Evolutionary conservation across 2,888 invertebrate species (phyloP).

Genomic region (Ornithoptera alexandrae): DNA sequence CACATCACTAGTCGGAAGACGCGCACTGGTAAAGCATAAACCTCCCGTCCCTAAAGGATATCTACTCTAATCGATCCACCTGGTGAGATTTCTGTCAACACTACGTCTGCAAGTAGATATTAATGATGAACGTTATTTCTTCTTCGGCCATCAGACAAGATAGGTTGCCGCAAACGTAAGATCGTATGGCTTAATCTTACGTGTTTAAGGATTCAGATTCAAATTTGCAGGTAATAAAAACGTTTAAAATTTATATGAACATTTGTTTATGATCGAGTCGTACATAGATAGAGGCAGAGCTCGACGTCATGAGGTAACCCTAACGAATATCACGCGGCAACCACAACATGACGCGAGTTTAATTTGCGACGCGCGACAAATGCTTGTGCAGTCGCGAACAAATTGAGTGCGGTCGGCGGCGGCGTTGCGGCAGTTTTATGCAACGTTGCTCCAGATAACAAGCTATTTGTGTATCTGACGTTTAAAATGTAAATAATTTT

Average conservation of each 20-base stretch:
- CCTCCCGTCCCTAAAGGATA: too few relatives aligned
- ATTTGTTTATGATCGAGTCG: background rate
- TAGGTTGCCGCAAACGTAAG: too few relatives aligned
- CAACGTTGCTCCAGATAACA: constrained; percentile 15
- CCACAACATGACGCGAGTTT: constrained; percentile 22
- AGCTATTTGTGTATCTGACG: constrained; percentile 23
- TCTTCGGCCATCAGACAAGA: too few relatives aligned
- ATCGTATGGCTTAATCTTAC: too few relatives aligned
- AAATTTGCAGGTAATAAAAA: too few relatives aligned
- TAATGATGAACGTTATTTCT: too few relatives aligned
- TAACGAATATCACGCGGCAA: constrained; percentile 17
- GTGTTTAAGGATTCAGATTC: too few relatives aligned
- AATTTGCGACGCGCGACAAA: constrained; percentile 16
- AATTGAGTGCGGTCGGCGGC: constrained; percentile 24
- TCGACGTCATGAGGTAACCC: background rate
- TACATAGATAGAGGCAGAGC: background rate
- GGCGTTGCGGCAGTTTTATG: constrained; percentile 23
- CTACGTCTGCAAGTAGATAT: too few relatives aligned
- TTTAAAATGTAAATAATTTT: background rate
- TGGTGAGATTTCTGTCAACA: too few relatives aligned
- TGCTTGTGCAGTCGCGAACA: constrained; percentile 18
- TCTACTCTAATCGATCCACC: too few relatives aligned
- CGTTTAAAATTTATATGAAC: background rate
- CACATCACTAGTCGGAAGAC: too few relatives aligned
- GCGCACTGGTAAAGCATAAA: too few relatives aligned